These are phyloP conservation scores for Hofmannophila pseudospretella DNA, from an alignment of 2,888 invertebrate genomes.

Conservation along the genomic window DNA sequence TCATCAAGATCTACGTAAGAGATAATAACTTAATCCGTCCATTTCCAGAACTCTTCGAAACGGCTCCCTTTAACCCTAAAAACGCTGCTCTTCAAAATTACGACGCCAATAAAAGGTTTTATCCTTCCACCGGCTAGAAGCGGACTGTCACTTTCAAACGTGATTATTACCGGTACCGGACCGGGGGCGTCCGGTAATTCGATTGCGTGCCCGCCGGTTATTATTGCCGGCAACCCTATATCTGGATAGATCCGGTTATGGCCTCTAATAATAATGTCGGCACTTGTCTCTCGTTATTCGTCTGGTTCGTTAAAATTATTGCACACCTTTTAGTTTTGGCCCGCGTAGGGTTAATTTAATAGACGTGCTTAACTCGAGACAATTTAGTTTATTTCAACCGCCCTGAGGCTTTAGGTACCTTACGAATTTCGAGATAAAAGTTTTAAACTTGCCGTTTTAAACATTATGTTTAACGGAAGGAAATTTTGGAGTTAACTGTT, in stretches of 20 bases:
- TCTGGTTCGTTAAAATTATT: slow-evolving; percentile 23
- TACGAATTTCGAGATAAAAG: background rate
- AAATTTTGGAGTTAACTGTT: too few species aligned
- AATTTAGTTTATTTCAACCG: slow-evolving; percentile 2
- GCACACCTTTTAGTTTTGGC: slow-evolving; percentile 6
- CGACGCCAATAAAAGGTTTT: slow-evolving; percentile 21
- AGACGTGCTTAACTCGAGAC: background rate
- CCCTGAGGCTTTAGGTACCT: background rate
- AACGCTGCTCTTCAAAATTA: slow-evolving; percentile 26
- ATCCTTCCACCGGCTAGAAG: slow-evolving; percentile 9
- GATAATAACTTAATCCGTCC: slow-evolving; percentile 11
- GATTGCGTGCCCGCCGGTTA: slow-evolving; percentile 47
- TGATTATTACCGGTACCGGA: slow-evolving; percentile 32
- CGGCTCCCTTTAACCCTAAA: slow-evolving; percentile 14
- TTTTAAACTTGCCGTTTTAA: background rate
- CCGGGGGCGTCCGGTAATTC: slow-evolving; percentile 38
- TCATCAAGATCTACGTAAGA: slow-evolving; percentile 7
- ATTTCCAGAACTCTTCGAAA: slow-evolving; percentile 6
- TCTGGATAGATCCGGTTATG: slow-evolving; percentile 46
- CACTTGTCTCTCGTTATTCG: slow-evolving; percentile 31
- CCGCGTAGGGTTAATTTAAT: slow-evolving; percentile 1
- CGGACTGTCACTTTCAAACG: slow-evolving; percentile 34
- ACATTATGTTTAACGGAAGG: too few species aligned
- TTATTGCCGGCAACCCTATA: slow-evolving; percentile 46
- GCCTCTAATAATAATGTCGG: slow-evolving; percentile 36